Conservation (phyloP, 2,113 vertebrate genomes). For the Xiphias gladius region DNA sequence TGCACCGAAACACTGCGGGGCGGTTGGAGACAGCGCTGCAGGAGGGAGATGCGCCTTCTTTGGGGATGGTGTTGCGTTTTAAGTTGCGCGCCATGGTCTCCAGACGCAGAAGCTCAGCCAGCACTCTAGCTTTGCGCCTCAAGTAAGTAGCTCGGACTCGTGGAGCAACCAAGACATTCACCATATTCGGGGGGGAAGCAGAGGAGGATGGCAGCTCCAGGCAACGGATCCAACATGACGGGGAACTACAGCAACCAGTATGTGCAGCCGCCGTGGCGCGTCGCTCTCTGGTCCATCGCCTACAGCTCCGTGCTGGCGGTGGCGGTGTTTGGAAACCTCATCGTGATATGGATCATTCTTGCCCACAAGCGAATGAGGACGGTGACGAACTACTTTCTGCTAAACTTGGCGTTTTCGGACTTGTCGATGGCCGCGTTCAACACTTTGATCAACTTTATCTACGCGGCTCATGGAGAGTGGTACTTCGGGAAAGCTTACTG, state of each 20-base stretch:
- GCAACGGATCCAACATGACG: conserved; percentile 80
- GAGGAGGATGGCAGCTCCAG: conserved; percentile 76
- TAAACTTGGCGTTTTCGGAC: conserved; percentile 96
- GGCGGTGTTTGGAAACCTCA: conserved; percentile 94
- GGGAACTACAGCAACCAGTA: conserved; percentile 91
- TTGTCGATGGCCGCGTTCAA: conserved; percentile 98
- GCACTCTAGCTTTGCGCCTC: neutral
- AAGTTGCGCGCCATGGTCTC: conserved; percentile 55
- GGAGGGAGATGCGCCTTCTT: neutral
- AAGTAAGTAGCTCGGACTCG: conserved; percentile 2
- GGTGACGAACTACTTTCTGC: conserved; percentile 95
- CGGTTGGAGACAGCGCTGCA: neutral
- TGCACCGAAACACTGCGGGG: neutral
- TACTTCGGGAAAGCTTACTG: conserved; percentile 97
- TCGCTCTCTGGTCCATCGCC: conserved; percentile 94
- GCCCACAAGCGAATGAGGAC: conserved; percentile 98
- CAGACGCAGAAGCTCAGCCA: neutral
- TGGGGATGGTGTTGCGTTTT: neutral
- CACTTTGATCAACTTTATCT: conserved; percentile 95
- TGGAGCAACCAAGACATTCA: neutral
- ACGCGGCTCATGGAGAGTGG: conserved; percentile 94
- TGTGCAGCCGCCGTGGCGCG: conserved; percentile 94
- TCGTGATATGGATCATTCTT: conserved; percentile 98
- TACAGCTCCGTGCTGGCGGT: conserved; percentile 92
- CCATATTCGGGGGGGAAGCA: neutral